Base-by-base conservation (phyloP, 2,113 vertebrate genomes). In the Psettodes erumei region DNA sequence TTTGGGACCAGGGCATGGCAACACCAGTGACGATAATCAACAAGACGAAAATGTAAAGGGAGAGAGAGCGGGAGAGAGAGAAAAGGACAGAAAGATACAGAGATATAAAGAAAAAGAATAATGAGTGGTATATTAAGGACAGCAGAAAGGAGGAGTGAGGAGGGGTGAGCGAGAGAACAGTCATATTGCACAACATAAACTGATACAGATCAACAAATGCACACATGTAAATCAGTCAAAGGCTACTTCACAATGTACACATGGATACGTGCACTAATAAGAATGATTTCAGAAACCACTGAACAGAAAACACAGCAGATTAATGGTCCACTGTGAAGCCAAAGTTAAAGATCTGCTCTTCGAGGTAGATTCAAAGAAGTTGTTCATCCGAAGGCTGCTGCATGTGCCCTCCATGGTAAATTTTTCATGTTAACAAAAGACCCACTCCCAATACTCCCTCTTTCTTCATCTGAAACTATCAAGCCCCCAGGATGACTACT, bases 21-120 rank as follows among this genome's bases (percentile, higher is more conserved):
- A 84, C 75, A 85, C 67, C 89, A 47, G 77, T 69, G 86, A 87
- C 8, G 86, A 92, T 81, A 93, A 86, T 75, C 74, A 79, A 85
- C 85, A 87, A 73, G 59, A 87, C 75, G 71, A 19, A 67, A 74
- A 85, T 27, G 56, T 32, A 54, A 51, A 69, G 18, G 45, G 25
- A 53, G 25, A 47, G 30, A 66, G 33, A 67, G 32, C 83, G 6
- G 70, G 53, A 54, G 30, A 56, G 30, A 56, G 3, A 82, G 16
- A 81, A 27, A 77, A 9, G 55, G 33, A 59, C 27, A 65, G 48
- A 85, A 58, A 71, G 15, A 51, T 1, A 15, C 15, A 48, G 23
- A 40, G 13, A 9, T n/a, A n/a, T n/a, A n/a, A n/a, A n/a, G n/a
- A n/a, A n/a, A n/a, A n/a, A n/a, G n/a, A n/a, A n/a, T n/a, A n/a